A percentile compares a stretch with the other conserved stretches of the same genome.
Evolutionary conservation across 2,797 vertebrate species (phyloP).

Genomic region (Enteromius mattozi): DNA sequence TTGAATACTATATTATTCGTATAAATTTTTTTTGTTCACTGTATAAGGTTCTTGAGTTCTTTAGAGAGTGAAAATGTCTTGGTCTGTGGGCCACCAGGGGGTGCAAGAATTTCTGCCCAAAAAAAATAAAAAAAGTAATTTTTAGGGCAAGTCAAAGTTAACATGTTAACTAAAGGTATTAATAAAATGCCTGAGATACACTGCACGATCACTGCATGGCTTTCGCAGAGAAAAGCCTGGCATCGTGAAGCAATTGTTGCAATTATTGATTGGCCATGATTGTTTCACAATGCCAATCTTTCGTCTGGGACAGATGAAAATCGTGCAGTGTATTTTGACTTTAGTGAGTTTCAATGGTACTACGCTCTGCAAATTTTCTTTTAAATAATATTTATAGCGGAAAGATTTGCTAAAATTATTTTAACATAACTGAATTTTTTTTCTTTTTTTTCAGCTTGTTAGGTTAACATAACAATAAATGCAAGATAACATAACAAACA

Average conservation of each 20-base stretch:
- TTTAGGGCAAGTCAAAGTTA: constrained; percentile 1
- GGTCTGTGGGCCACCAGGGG: not conserved
- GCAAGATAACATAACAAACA: too few relatives aligned
- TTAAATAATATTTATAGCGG: not conserved
- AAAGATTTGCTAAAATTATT: not conserved
- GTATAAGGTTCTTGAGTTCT: not conserved
- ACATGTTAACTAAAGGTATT: not conserved
- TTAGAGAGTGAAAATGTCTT: not conserved
- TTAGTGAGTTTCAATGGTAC: not conserved
- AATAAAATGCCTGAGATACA: too few relatives aligned
- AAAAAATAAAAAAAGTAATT: not conserved
- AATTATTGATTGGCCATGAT: too few relatives aligned
- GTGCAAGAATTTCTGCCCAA: not conserved
- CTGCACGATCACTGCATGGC: too few relatives aligned
- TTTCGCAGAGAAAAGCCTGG: too few relatives aligned
- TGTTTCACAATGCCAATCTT: too few relatives aligned
- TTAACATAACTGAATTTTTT: not conserved
- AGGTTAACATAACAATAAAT: too few relatives aligned
- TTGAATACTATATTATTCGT: not conserved
- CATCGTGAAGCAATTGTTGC: too few relatives aligned
- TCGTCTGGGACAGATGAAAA: too few relatives aligned
- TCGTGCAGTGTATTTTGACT: too few relatives aligned
- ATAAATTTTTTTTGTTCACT: not conserved
- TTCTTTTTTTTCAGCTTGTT: not conserved
- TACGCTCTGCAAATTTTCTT: not conserved